Evolutionary conservation across 2,113 vertebrate genomes (phyloP), one percentile per base, ranked within the genome.

Genomic region (Eublepharis macularius): DNA sequence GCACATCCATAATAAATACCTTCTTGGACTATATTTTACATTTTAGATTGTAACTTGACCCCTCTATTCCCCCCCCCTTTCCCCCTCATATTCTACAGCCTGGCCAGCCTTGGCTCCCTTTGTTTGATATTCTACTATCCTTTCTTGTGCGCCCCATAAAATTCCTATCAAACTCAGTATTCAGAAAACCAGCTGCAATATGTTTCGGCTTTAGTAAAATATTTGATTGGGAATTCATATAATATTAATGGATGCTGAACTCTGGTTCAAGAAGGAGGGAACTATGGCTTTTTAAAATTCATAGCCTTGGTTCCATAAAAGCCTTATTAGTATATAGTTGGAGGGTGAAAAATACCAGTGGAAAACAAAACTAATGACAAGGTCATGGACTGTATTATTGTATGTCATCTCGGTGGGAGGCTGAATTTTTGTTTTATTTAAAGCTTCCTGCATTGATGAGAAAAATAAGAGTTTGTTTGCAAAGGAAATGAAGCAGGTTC

Each of bases 281-380:
- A 76, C 87, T 90, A 4, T 87, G 87, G 94, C 93, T 93, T 92
- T 94, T 93, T 93, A 93, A 94, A 93, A 95, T 95, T 90, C 94
- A 92, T 91, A 91, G 91, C 84, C 80, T 36, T 93, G 29, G 76
- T 91, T 93, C 87, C 90, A 93, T 92, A 94, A 85, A 94, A 94
- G 91, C 91, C 91, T 93, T 94, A 92, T 93, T 92, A 94, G 88
- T 81, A 87, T 89, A 75, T 89, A 87, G 92, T 94, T 94, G 86
- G 88, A 93, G 92, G 90, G 91, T 88, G 84, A 70, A 89, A 91
- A 77, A 93, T 93, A 92, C 90, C 81, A 88, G 86, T 0, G 0
- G 65, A 89, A 95, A 93, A 92, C 89, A 92, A 91, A 84, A 91
- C 81, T 93, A 94, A 94, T 94, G 94, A 90, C 91, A 93, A 93